Evolutionary conservation across 2,888 invertebrate genomes (phyloP).

Genomic region (Folsomia manolachei): DNA sequence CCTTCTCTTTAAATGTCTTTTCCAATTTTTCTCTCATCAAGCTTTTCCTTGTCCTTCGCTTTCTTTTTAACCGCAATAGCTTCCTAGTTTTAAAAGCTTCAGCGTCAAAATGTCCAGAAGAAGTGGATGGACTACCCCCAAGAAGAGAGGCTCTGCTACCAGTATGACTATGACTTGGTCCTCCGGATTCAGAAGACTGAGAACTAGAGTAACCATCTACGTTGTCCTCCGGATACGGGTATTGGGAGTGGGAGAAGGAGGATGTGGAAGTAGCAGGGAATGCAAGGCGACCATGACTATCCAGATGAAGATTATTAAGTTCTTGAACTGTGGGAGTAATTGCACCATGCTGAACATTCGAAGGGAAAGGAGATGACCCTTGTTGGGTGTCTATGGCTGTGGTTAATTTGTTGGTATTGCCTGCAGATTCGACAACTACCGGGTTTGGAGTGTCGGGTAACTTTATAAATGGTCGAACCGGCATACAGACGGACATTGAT

Average conservation of each 20-base stretch:
- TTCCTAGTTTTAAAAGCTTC: constrained; percentile 15
- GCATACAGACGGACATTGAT: constrained; percentile 50
- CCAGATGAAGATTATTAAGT: constrained; percentile 18
- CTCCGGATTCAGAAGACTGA: constrained; percentile 47
- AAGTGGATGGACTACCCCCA: no score
- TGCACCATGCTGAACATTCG: not conserved
- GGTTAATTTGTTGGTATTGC: constrained; percentile 1
- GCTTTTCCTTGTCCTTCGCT: constrained; percentile 76
- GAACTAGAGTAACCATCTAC: constrained; percentile 58
- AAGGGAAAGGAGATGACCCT: constrained; percentile 1
- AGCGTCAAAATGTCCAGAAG: constrained; percentile 21
- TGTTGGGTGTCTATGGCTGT: not conserved
- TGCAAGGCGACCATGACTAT: not conserved
- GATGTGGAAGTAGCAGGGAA: constrained; percentile 25
- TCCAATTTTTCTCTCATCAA: constrained; percentile 81
- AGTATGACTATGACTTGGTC: constrained; percentile 11
- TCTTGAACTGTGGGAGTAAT: constrained; percentile 2
- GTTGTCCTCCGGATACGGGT: constrained; percentile 52
- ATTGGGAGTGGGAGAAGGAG: constrained; percentile 32
- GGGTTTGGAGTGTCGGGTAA: not conserved
- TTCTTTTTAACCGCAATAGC: constrained; percentile 58
- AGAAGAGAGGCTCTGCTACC: not conserved
- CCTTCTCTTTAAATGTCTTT: constrained; percentile 88
- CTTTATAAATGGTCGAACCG: constrained; percentile 12
- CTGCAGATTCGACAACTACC: constrained; percentile 9